These are phyloP conservation scores for Halichoeres trimaculatus DNA, from an alignment of 2,113 vertebrate species.

Conservation along the genomic window DNA sequence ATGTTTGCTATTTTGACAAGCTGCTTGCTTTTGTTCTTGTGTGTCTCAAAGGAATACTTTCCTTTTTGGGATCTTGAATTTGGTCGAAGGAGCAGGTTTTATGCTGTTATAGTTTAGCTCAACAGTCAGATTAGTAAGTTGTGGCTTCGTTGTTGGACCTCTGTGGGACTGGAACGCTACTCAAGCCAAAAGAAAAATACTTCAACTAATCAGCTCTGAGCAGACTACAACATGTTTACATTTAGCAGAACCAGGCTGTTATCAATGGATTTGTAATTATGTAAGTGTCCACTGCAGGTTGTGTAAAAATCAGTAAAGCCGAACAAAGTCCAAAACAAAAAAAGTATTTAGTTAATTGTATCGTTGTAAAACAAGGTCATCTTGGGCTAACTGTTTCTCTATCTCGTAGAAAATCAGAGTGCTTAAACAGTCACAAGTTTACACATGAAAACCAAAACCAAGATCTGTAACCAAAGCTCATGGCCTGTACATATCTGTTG, in stretches of 20 bases:
- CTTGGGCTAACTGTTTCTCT: background rate
- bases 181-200: slow-evolving; percentile 3
- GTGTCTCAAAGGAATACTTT: slow-evolving; percentile 25
- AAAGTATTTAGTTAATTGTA: background rate
- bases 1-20: slow-evolving; percentile 37
- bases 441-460: background rate
- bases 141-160: slow-evolving; percentile 3
- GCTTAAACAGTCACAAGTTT: background rate
- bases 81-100: slow-evolving; percentile 17
- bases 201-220: background rate
- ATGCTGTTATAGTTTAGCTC: slow-evolving; percentile 10
- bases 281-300: background rate
- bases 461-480: background rate
- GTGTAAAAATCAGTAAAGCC: background rate
- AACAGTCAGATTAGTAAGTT: slow-evolving; percentile 23
- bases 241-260: background rate
- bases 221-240: slow-evolving; percentile 24
- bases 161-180: slow-evolving; percentile 5
- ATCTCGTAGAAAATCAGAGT: background rate
- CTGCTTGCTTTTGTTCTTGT: slow-evolving; percentile 16
- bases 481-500: background rate
- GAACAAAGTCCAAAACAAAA: background rate
- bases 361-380: background rate
- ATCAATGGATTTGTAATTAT: slow-evolving; percentile 12
- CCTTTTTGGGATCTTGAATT: slow-evolving; percentile 30